Evolutionary conservation across 2,888 invertebrate genomes (phyloP).

Genomic region (Eristalis intricaria): DNA sequence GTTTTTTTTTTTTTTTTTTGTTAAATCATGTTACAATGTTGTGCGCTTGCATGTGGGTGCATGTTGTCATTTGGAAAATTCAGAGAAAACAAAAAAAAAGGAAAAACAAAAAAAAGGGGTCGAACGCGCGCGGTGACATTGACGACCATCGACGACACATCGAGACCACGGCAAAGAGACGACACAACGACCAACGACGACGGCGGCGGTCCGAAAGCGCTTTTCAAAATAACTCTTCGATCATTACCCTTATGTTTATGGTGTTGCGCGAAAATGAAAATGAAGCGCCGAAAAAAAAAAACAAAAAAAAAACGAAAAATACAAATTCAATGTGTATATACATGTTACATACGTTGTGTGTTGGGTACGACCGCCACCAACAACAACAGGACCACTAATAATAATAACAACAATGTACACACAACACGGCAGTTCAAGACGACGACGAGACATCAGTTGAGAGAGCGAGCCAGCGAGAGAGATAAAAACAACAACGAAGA

Average conservation of each 20-base stretch:
- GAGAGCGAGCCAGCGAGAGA: background rate
- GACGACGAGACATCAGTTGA: background rate
- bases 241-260: constrained; percentile 68
- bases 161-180: constrained; percentile 47
- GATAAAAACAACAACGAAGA: background rate
- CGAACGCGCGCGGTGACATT: constrained; percentile 62
- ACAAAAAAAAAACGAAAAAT: background rate
- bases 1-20: no score
- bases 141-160: constrained; percentile 54
- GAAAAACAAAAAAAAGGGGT: constrained; percentile 34
- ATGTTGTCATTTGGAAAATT: no score
- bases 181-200: constrained; percentile 12
- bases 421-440: background rate
- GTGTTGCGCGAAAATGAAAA: constrained; percentile 67
- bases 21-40: background rate
- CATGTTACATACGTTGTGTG: background rate
- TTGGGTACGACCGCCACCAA: background rate
- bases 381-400: constrained; percentile 9
- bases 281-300: constrained; percentile 44
- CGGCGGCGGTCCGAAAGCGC: constrained; percentile 50
- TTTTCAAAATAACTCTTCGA: constrained; percentile 64
- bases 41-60: no score
- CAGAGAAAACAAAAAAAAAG: background rate
- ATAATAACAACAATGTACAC: constrained; percentile 22
- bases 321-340: background rate